These are phyloP conservation scores for Drepana arcuata DNA, from an alignment of 1,140 invertebrate species.

Conservation along the genomic window DNA sequence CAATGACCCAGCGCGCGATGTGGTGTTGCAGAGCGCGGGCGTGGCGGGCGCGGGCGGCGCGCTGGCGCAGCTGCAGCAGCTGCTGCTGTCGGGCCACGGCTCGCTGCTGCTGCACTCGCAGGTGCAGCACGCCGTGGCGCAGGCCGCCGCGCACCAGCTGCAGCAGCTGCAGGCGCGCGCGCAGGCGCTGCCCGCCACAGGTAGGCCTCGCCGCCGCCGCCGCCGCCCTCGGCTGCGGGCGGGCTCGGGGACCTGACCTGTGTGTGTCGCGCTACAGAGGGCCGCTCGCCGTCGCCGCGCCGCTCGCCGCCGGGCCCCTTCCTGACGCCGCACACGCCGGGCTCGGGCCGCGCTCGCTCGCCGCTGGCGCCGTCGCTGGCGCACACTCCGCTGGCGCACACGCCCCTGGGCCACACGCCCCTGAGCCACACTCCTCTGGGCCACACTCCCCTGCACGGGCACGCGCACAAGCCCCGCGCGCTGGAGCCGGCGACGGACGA, in stretches of 20 bases:
- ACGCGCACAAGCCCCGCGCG: constrained; percentile 71
- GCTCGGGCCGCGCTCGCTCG: constrained; percentile 40
- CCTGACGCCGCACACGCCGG: constrained; percentile 34
- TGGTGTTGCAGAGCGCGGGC: constrained; percentile 34
- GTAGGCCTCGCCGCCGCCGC: constrained; percentile 40
- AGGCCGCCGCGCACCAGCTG: constrained; percentile 87
- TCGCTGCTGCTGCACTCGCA: constrained; percentile 54
- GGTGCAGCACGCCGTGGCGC: constrained; percentile 81
- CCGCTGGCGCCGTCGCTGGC: constrained; percentile 65
- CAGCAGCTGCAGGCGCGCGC: constrained; percentile 85
- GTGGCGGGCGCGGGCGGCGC: constrained; percentile 47
- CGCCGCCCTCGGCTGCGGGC: constrained; percentile 24
- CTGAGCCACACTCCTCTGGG: constrained; percentile 76
- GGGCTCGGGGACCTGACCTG: neutral
- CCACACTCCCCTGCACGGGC: constrained; percentile 74
- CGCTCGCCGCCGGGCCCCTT: constrained; percentile 68
- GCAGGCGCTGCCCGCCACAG: constrained; percentile 52
- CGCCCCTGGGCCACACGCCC: constrained; percentile 71
- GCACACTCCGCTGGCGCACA: constrained; percentile 54
- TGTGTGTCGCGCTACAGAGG: constrained; percentile 33
- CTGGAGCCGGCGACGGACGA: constrained; percentile 88
- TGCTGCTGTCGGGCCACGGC: constrained; percentile 55
- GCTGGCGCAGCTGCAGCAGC: constrained; percentile 57
- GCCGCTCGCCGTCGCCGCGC: constrained; percentile 68
- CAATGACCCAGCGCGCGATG: neutral